Percentiles rank a stretch among this genome's conserved stretches.
Conservation (phyloP, 1,140 invertebrate genomes). For the Pemphigus obesinymphae region DNA sequence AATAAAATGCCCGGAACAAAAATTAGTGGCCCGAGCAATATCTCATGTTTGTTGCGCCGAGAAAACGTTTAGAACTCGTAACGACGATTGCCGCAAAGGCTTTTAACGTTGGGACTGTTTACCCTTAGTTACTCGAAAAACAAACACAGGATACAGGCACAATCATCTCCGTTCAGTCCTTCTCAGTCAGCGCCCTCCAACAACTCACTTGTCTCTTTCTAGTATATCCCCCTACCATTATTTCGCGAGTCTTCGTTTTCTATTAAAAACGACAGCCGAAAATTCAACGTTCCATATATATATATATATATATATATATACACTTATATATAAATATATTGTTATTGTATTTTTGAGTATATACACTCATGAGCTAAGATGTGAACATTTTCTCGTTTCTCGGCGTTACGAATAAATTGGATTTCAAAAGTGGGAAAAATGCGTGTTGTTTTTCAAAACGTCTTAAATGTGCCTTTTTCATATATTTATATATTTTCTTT, state of each 20-base stretch:
- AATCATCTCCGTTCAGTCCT: background rate
- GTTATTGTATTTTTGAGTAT: background rate
- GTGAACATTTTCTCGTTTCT: background rate
- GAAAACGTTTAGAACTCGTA: conserved; percentile 7
- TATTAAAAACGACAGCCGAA: background rate
- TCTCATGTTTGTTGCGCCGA: conserved; percentile 6
- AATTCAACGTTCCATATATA: background rate
- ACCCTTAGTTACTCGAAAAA: conserved; percentile 25
- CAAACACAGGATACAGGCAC: background rate
- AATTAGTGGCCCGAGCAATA: conserved; percentile 12
- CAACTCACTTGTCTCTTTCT: background rate
- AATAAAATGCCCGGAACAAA: conserved; percentile 12
- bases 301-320: too few species aligned
- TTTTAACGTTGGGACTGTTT: conserved; percentile 16
- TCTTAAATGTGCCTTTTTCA: background rate
- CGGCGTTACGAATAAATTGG: background rate
- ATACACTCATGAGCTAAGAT: background rate
- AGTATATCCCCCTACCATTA: background rate
- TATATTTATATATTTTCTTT: too few species aligned
- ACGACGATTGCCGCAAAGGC: conserved; percentile 4
- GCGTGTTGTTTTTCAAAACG: background rate
- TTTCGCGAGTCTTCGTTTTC: background rate
- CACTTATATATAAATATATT: background rate
- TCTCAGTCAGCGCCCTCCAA: background rate
- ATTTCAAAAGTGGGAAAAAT: background rate